phyloP scores from a whole-genome alignment of 2,797 vertebrate species.

The Cygnus olor region DNA sequence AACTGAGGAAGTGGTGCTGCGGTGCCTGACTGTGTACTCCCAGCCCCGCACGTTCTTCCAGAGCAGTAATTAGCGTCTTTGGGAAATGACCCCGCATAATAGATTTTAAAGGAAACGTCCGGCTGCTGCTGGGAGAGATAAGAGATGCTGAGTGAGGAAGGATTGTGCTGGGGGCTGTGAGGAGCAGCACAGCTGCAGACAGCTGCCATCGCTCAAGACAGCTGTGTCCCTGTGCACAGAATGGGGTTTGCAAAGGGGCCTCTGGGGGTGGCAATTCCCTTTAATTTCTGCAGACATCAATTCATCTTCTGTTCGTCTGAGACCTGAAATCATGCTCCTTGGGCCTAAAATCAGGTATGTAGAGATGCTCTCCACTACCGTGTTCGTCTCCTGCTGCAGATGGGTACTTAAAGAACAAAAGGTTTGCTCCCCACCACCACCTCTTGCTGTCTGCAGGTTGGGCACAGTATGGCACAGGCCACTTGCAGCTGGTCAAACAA shows the following conservation, averaged over 20 bases:
- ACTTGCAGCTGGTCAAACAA: neutral
- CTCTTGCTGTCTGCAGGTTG: neutral
- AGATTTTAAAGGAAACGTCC: neutral
- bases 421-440: neutral
- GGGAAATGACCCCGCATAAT: accelerated
- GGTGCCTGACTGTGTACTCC: accelerated
- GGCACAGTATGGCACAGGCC: neutral
- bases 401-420: neutral
- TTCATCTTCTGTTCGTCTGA: neutral
- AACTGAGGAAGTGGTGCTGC: neutral
- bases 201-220: neutral
- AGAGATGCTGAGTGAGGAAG: neutral
- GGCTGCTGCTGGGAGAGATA: conserved; percentile 1
- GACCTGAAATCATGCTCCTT: neutral
- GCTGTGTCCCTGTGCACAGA: neutral
- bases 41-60: neutral
- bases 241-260: no score
- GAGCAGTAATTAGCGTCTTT: neutral
- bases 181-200: neutral
- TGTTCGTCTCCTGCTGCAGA: neutral
- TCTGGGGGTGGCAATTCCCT: no score
- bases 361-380: neutral
- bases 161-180: neutral
- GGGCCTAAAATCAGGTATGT: neutral
- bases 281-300: neutral